Conservation (phyloP, 2,888 invertebrate species). For the Volucella inanis region DNA sequence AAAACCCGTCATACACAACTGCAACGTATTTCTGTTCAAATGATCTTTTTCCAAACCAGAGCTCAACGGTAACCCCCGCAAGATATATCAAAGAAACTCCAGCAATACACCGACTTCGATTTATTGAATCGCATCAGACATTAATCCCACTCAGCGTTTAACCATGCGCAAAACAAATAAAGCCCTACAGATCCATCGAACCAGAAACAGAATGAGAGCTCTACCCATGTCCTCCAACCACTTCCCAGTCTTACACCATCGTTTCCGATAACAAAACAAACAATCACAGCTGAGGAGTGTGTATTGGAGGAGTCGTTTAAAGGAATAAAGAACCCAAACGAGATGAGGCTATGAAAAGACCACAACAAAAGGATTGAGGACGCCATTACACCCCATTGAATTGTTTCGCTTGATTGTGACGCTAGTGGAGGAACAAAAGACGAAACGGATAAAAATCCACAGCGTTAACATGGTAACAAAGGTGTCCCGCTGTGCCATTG, state of each 20-base stretch:
- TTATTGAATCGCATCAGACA: conserved; percentile 73
- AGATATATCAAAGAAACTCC: conserved; percentile 65
- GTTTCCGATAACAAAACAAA: conserved; percentile 34
- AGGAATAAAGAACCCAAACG: conserved; percentile 16
- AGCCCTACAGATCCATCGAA: conserved; percentile 57
- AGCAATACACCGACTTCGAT: conserved; percentile 70
- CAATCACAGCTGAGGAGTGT: conserved; percentile 37
- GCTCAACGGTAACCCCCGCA: conserved; percentile 2
- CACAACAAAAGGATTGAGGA: conserved; percentile 74
- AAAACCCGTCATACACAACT: conserved; percentile 12
- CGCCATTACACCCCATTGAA: conserved; percentile 72
- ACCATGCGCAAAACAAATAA: conserved; percentile 74
- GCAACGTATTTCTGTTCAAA: conserved; percentile 38
- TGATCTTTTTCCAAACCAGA: conserved; percentile 35
- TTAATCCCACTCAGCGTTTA: conserved; percentile 74
- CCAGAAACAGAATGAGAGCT: not conserved
- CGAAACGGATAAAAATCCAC: conserved; percentile 62
- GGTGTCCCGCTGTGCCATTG: conserved; percentile 83
- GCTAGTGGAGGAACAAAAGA: conserved; percentile 42
- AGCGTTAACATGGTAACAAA: conserved; percentile 84
- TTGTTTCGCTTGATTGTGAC: conserved; percentile 60
- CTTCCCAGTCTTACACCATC: conserved; percentile 20
- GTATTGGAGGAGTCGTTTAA: conserved; percentile 24
- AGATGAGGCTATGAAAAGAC: conserved; percentile 54
- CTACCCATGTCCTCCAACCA: not conserved